phyloP scores from a whole-genome alignment of 2,797 vertebrate species.

The Perdix hodgsoniae region DNA sequence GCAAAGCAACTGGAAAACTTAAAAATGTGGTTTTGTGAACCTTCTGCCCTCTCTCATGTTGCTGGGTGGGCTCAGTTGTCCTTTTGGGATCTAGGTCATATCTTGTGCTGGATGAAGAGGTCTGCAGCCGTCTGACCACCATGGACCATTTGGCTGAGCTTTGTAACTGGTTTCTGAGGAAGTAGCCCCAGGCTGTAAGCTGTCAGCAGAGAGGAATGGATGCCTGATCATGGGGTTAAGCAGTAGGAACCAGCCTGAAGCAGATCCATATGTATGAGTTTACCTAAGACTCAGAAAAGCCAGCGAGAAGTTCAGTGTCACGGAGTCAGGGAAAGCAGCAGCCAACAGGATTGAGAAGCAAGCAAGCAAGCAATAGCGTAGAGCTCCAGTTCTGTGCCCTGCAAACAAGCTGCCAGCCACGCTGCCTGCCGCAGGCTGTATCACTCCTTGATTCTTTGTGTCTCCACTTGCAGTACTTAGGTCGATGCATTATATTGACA shows the following conservation, averaged over 20 bases:
- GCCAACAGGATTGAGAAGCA: conserved; percentile 28
- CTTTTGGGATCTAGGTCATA: not conserved
- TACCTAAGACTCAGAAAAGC: conserved; percentile 26
- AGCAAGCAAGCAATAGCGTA: conserved; percentile 41
- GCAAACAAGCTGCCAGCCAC: not conserved
- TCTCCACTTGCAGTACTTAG: not conserved
- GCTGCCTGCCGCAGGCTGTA: not conserved
- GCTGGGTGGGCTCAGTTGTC: not conserved
- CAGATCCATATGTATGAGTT: not conserved
- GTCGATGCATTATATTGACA: not conserved
- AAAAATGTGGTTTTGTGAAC: not conserved
- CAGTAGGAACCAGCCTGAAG: not conserved
- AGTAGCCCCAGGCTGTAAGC: not conserved
- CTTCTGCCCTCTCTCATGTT: not conserved
- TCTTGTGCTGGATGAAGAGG: not conserved
- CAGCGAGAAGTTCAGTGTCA: conserved; percentile 11
- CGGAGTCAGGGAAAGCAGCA: not conserved
- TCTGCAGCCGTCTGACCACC: not conserved
- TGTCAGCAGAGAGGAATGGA: not conserved
- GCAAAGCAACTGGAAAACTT: rapidly evolving
- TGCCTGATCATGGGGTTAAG: not conserved
- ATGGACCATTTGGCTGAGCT: not conserved
- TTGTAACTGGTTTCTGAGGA: not conserved
- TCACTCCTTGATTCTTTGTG: not conserved
- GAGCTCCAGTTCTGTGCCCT: conserved; percentile 6